A percentile compares a stretch with the other conserved stretches of the same genome.
Evolutionary conservation across 2,797 vertebrate genomes (phyloP).

Genomic region (Furcifer pardalis): DNA sequence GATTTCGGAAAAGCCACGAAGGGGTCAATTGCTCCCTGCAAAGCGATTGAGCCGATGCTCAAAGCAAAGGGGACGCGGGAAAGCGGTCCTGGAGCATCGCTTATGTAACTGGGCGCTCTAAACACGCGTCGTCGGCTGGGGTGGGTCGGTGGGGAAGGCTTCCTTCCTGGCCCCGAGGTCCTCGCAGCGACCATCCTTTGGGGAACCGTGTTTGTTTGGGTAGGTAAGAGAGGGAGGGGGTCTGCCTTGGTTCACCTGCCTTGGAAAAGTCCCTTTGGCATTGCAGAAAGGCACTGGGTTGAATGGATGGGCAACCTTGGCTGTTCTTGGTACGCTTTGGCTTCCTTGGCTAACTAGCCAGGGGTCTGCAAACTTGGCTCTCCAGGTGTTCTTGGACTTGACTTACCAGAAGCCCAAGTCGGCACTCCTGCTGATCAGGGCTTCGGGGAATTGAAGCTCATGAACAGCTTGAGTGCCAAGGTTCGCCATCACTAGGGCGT

Average conservation of each 20-base stretch:
- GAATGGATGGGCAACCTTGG: too few species aligned
- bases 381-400: too few species aligned
- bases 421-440: too few species aligned
- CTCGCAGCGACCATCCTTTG: not conserved
- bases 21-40: not conserved
- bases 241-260: not conserved
- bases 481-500: too few species aligned
- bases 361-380: too few species aligned
- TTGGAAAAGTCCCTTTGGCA: slow-evolving; percentile 8
- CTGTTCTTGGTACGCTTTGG: too few species aligned
- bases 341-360: too few species aligned
- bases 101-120: not conserved
- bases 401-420: too few species aligned
- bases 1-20: not conserved
- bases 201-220: not conserved
- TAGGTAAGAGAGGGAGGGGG: not conserved
- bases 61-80: not conserved
- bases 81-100: not conserved
- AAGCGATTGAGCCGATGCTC: not conserved
- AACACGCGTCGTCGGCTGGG: not conserved
- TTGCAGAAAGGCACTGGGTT: not conserved
- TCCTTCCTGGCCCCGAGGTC: not conserved
- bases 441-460: too few species aligned
- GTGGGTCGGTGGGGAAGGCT: not conserved
- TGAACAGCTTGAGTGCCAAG: too few species aligned